Evolutionary conservation across 2,888 invertebrate species (phyloP).

Genomic region (Zaprionus obscuricornis): DNA sequence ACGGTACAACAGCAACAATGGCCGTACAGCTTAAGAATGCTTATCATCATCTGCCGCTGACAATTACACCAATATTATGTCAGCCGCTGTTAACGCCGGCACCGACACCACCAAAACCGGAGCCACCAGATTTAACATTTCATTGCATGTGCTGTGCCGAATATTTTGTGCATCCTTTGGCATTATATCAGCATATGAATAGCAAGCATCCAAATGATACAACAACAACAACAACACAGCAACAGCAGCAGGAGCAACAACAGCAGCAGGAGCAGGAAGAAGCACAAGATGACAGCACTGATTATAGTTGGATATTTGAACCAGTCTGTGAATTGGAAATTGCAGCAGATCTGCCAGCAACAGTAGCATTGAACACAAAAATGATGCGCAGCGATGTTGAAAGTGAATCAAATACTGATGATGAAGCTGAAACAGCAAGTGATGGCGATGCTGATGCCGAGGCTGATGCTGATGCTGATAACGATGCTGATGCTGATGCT

Average conservation of each 20-base stretch:
- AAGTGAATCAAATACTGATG: conserved; percentile 50
- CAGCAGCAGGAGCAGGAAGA: conserved; percentile 41
- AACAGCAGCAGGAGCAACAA: conserved; percentile 25
- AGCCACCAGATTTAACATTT: conserved; percentile 82
- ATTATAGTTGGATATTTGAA: conserved; percentile 82
- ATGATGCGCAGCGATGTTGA: conserved; percentile 25
- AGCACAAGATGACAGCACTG: conserved; percentile 69
- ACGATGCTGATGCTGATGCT: conserved; percentile 49
- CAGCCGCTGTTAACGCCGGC: conserved; percentile 57
- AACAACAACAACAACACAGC: conserved; percentile 28
- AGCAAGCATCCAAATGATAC: conserved; percentile 74
- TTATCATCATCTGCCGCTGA: conserved; percentile 76
- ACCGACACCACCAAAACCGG: conserved; percentile 53
- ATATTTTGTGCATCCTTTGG: conserved; percentile 80
- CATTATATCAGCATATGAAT: conserved; percentile 82
- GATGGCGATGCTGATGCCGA: conserved; percentile 61
- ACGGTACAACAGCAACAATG: too few relatives aligned
- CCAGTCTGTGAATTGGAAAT: conserved; percentile 81
- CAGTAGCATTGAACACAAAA: neutral
- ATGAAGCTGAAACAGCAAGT: conserved; percentile 29
- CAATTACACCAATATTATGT: conserved; percentile 80
- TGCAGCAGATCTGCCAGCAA: conserved; percentile 25
- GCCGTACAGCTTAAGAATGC: conserved; percentile 68
- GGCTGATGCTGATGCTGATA: conserved; percentile 19
- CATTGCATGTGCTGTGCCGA: conserved; percentile 83